phyloP scores from a whole-genome alignment of 2,797 vertebrate species.

The Enteromius unitaeniatus region DNA sequence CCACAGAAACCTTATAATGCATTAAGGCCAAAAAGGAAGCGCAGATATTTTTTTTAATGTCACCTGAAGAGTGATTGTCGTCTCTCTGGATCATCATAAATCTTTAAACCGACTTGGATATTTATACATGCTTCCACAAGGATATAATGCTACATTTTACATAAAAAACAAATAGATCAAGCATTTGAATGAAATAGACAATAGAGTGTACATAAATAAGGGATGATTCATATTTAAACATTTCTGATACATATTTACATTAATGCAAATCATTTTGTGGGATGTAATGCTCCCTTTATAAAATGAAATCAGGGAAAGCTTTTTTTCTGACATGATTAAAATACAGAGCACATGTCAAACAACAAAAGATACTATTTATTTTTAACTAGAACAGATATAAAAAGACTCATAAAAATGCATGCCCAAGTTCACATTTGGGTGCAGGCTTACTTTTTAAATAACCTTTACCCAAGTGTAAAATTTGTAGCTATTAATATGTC shows the following conservation, averaged over 20 bases:
- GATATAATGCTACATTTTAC: slow-evolving; percentile 2
- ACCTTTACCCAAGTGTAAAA: no score
- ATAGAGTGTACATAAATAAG: slow-evolving; percentile 1
- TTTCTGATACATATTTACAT: neutral
- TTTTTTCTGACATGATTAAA: neutral
- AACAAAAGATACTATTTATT: neutral
- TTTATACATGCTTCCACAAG: neutral
- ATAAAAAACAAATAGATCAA: neutral
- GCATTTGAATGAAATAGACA: neutral
- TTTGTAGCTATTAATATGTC: no score
- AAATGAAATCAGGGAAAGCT: neutral
- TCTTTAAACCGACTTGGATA: neutral
- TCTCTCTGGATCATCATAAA: neutral
- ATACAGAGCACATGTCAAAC: neutral
- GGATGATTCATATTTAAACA: slow-evolving; percentile 2
- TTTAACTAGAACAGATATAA: neutral
- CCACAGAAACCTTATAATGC: neutral
- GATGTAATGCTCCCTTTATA: neutral
- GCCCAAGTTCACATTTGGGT: no score
- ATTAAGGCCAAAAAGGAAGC: neutral
- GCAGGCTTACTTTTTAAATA: no score
- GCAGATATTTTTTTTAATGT: neutral
- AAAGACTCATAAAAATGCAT: no score
- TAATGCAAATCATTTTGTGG: slow-evolving; percentile 1
- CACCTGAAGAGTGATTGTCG: neutral